Evolutionary conservation across 2,888 invertebrate genomes (phyloP).

Genomic region (Trachelus stipa): DNA sequence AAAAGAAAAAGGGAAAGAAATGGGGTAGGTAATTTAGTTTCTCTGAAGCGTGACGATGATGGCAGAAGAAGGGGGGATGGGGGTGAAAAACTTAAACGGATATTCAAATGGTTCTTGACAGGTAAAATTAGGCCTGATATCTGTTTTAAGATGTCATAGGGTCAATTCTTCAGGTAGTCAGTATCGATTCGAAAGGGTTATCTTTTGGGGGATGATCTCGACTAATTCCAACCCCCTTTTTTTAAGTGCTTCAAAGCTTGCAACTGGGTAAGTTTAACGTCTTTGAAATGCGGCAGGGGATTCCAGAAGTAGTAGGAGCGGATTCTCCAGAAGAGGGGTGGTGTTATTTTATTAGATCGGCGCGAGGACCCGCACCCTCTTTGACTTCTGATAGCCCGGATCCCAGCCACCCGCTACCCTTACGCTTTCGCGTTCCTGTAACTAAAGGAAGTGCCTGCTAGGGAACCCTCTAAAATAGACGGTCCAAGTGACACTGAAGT

Average conservation of each 20-base stretch:
- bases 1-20: constrained; percentile 19
- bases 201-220: not conserved
- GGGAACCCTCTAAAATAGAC: constrained; percentile 23
- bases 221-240: constrained; percentile 16
- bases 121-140: not conserved
- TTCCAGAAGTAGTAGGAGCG: constrained; percentile 16
- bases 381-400: constrained; percentile 35
- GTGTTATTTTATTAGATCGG: constrained; percentile 57
- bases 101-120: not conserved
- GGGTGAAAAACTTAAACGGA: not conserved
- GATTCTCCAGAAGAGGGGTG: constrained; percentile 25
- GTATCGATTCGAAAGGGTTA: not conserved
- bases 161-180: rapidly evolving
- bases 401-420: constrained; percentile 33
- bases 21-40: not conserved
- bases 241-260: not conserved
- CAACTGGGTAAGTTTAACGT: constrained; percentile 36
- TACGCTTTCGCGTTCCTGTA: constrained; percentile 25
- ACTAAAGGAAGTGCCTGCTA: constrained; percentile 23
- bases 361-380: constrained; percentile 42
- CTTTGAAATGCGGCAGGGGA: constrained; percentile 22
- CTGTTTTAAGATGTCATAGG: not conserved
- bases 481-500: constrained; percentile 19
- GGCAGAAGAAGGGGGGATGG: constrained; percentile 8
- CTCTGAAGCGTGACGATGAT: constrained; percentile 6